Conservation (phyloP, 2,888 invertebrate genomes). For the Epinotia brunnichana region DNA sequence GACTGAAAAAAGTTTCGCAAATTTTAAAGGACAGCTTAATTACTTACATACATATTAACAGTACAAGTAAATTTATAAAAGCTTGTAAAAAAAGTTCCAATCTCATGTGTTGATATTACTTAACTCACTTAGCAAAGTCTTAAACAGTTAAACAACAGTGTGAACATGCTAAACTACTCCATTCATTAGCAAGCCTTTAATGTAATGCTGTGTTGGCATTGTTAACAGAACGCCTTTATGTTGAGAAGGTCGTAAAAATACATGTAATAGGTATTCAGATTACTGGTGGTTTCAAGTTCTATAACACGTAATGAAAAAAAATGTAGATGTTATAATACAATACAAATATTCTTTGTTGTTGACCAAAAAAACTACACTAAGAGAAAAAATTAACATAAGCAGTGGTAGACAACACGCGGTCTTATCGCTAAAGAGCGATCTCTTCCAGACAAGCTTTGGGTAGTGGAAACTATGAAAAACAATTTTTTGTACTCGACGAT, state of each 20-base stretch:
- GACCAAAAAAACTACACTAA: too few species aligned
- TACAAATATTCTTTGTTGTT: neutral
- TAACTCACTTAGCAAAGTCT: slow-evolving; percentile 30
- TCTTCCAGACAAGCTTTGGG: too few species aligned
- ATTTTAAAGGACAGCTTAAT: too few species aligned
- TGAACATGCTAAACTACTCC: slow-evolving; percentile 33
- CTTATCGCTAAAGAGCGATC: too few species aligned
- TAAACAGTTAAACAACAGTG: slow-evolving; percentile 25
- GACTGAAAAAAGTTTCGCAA: too few species aligned
- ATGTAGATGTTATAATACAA: neutral
- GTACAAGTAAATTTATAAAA: neutral
- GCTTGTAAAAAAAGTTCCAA: neutral
- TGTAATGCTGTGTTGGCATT: slow-evolving; percentile 5
- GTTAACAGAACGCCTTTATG: neutral
- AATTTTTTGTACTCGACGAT: too few species aligned
- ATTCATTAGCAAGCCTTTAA: slow-evolving; percentile 34
- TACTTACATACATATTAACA: too few species aligned
- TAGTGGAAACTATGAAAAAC: too few species aligned
- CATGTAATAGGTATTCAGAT: too few species aligned
- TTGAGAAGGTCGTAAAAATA: neutral
- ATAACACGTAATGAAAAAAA: neutral
- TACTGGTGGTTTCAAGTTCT: neutral
- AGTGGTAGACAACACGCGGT: too few species aligned
- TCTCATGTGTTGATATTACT: slow-evolving; percentile 23
- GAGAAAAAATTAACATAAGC: too few species aligned